Base-by-base conservation (phyloP, 2,113 vertebrate species). In the Acrocephalus kingi region DNA sequence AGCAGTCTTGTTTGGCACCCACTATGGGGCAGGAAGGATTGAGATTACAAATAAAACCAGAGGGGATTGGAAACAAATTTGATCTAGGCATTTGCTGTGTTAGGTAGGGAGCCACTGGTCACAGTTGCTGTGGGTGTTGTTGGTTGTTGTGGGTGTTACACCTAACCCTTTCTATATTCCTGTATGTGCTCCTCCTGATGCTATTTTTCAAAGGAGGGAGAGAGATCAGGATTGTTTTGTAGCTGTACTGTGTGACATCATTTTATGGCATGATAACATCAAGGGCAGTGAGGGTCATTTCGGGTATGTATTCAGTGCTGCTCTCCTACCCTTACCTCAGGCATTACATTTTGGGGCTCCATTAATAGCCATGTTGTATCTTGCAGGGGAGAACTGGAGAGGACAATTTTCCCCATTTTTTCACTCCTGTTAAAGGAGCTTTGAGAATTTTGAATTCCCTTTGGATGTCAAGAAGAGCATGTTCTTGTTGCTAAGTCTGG, bases 341-440 rank as follows among this genome's bases (percentile, higher is more conserved):
- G 11, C 15, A 23, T 45, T 74, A 8, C 1, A 0, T 67, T 52
- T 39, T 39, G 16, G 15, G 23, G 46, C 9, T 33, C 19, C n/a
- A 11, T 82, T 51, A 74, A 16, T 23, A 51, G 28, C 46, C 20
- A 20, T 20, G 20, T 41, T 31, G 5, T 23, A 6, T 66, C 23
- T 52, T 13, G 43, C 4, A 10, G 18, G 9, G 27, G 45, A 18
- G 37, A 61, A 59, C 20, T 27, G 33, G 39, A 27, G 8, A 51
- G 49, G 22, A 66, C 0, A 0, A 39, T 75, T 54, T 81, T n/a
- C 28, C 6, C 13, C 28, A 46, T 58, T 6, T 46, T 67, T 59
- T n/a, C 28, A 74, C 11, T 62, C 45, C 68, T 74, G 1, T 52
- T 39, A 59, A 9, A 52, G 20, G 10, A 74, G 28, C 13, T 89